Evolutionary conservation across 1,140 invertebrate species (phyloP).

Genomic region (Sitobion miscanthi): DNA sequence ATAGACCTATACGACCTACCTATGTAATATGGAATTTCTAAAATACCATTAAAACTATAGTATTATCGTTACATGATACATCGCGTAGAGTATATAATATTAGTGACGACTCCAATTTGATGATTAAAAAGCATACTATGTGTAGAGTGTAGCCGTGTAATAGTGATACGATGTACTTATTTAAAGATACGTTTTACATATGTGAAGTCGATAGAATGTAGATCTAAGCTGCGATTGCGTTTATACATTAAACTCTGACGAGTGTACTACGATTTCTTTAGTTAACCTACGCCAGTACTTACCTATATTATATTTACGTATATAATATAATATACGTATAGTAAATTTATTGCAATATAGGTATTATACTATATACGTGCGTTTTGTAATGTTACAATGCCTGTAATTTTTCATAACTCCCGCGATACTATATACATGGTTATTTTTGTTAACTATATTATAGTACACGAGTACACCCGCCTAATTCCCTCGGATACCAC

Average conservation of each 20-base stretch:
- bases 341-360: no score
- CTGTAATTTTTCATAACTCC: background rate
- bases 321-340: no score
- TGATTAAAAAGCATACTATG: background rate
- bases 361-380: no score
- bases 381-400: background rate
- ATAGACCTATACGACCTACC: background rate
- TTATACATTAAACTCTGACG: background rate
- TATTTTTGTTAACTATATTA: background rate
- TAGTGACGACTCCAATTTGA: background rate
- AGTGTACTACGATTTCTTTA: background rate
- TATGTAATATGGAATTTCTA: no score
- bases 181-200: background rate
- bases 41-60: no score
- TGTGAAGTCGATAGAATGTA: background rate
- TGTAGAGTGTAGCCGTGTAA: background rate
- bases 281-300: background rate
- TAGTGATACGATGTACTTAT: background rate
- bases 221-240: background rate
- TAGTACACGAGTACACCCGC: background rate
- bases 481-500: background rate
- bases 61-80: no score
- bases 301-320: background rate
- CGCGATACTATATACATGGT: background rate
- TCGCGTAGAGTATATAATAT: background rate